phyloP scores from a whole-genome alignment of 2,797 vertebrate genomes.

The Clarias pachynema region DNA sequence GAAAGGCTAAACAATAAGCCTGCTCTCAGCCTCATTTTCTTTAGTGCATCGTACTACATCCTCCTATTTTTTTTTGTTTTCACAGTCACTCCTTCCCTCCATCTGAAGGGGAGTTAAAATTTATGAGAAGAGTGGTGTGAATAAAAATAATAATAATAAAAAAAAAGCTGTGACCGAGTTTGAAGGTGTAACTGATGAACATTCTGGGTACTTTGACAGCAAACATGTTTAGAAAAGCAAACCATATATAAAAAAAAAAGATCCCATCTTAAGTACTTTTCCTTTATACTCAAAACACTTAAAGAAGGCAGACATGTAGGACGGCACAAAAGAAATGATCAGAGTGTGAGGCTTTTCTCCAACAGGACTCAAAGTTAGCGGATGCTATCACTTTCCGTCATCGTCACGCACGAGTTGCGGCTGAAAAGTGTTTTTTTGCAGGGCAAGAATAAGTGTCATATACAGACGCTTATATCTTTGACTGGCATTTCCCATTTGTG shows the following conservation, averaged over 20 bases:
- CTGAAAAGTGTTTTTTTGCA: constrained; percentile 35
- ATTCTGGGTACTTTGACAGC: constrained; percentile 57
- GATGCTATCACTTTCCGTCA: constrained; percentile 47
- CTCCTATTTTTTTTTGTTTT: constrained; percentile 35
- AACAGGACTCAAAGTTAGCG: constrained; percentile 38
- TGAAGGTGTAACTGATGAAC: constrained; percentile 51
- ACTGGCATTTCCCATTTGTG: constrained; percentile 62
- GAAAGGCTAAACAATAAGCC: constrained; percentile 55
- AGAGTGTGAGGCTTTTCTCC: constrained; percentile 14
- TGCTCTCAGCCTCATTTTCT: constrained; percentile 53
- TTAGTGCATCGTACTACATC: constrained; percentile 44
- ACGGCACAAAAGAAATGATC: constrained; percentile 47
- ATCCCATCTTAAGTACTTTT: constrained; percentile 56
- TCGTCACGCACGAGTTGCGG: constrained; percentile 51
- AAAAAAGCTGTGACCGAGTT: constrained; percentile 30
- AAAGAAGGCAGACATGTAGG: constrained; percentile 67
- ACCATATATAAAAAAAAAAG: constrained; percentile 43
- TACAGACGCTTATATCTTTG: constrained; percentile 54
- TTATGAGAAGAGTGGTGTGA: constrained; percentile 42
- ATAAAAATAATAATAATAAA: constrained; percentile 38
- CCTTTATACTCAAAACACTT: constrained; percentile 62
- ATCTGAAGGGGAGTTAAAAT: constrained; percentile 42
- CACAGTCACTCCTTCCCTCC: constrained; percentile 32
- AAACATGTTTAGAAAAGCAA: constrained; percentile 58
- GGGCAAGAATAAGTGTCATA: constrained; percentile 47